phyloP scores from a whole-genome alignment of 2,797 vertebrate genomes.

The Acanthopagrus latus region DNA sequence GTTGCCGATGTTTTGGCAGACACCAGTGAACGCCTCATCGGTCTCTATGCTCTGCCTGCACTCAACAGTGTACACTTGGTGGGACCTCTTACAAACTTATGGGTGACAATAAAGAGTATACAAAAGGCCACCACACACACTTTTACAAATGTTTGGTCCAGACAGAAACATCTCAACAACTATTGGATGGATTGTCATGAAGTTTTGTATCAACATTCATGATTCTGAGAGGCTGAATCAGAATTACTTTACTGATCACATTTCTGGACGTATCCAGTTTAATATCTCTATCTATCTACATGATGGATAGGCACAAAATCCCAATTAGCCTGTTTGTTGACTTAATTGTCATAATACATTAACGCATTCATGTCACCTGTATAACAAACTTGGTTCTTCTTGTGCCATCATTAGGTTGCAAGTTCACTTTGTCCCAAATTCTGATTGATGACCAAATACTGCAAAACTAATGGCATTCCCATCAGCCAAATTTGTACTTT shows the following conservation, averaged over 20 bases:
- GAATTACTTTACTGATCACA: neutral
- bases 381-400: too few species aligned
- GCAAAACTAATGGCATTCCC: neutral
- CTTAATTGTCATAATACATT: neutral
- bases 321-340: too few species aligned
- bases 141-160: neutral
- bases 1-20: constrained; percentile 62
- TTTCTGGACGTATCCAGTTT: neutral
- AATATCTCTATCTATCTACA: neutral
- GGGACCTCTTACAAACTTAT: constrained; percentile 16
- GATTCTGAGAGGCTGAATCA: too few species aligned
- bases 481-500: neutral
- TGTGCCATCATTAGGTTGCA: neutral
- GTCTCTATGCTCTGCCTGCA: constrained; percentile 38
- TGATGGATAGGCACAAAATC: neutral
- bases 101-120: neutral
- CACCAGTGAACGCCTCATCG: constrained; percentile 55
- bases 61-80: constrained; percentile 30
- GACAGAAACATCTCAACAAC: neutral
- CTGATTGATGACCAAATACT: neutral
- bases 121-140: neutral
- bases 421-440: neutral
- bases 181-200: neutral
- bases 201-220: neutral
- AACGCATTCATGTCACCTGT: neutral